Evolutionary conservation across 2,113 vertebrate species (phyloP).

Genomic region (Alaudala cheleensis): DNA sequence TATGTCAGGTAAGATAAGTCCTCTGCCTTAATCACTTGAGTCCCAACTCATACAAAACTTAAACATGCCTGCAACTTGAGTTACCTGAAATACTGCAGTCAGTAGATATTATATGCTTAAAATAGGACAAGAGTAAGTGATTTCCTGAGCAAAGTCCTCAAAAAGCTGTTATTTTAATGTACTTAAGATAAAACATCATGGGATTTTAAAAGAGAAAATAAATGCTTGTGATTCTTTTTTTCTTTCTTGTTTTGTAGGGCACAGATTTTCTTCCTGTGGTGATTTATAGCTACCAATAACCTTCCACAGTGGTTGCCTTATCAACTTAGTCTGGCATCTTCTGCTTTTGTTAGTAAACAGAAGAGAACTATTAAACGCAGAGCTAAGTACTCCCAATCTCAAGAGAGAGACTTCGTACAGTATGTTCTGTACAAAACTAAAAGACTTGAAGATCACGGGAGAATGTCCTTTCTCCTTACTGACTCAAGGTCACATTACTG

Average conservation of each 20-base stretch:
- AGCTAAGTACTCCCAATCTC: constrained; percentile 7
- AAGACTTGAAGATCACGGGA: constrained; percentile 92
- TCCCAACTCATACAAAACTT: not conserved
- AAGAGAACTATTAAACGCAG: not conserved
- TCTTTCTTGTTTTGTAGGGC: constrained; percentile 27
- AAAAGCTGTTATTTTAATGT: not conserved
- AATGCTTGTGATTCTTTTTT: not conserved
- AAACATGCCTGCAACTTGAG: not conserved
- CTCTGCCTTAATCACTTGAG: not conserved
- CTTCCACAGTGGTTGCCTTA: not conserved
- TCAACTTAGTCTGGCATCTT: not conserved
- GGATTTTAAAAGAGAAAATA: not conserved
- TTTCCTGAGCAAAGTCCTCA: not conserved
- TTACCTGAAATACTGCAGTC: not conserved
- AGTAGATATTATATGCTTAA: not conserved
- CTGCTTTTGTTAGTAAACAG: constrained; percentile 30
- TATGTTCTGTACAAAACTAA: constrained; percentile 98
- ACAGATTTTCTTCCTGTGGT: not conserved
- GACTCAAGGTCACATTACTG: constrained; percentile 73
- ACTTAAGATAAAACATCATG: not conserved
- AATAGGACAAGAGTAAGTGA: not conserved
- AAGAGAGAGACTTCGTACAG: not conserved
- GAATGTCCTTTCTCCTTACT: constrained; percentile 93
- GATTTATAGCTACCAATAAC: constrained; percentile 3
- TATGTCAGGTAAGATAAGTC: not conserved